Conservation (phyloP, 2,113 vertebrate genomes). For the Apteryx mantelli region DNA sequence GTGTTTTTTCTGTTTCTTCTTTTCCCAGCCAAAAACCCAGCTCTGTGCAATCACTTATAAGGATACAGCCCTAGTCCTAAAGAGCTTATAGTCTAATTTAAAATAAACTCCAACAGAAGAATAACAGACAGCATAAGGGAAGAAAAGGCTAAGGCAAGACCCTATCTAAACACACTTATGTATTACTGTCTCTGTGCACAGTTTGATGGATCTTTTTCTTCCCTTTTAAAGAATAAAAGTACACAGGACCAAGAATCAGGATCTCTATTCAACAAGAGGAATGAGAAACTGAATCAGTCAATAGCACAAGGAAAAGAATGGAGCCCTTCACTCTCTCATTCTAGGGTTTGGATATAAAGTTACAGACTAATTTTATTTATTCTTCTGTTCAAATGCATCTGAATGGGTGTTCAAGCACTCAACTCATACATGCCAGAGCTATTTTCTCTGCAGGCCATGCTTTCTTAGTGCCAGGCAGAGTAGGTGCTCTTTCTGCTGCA, state of each 20-base stretch:
- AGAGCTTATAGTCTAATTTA: background rate
- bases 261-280: background rate
- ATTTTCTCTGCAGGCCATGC: background rate
- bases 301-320: background rate
- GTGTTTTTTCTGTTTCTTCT: background rate
- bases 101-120: background rate
- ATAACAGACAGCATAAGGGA: background rate
- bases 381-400: background rate
- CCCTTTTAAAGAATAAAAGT: background rate
- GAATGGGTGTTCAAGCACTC: background rate
- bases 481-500: background rate
- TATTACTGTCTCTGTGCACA: background rate
- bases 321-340: background rate
- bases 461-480: background rate
- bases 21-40: background rate
- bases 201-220: background rate
- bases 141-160: background rate
- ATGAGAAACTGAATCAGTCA: background rate
- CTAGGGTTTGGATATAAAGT: background rate
- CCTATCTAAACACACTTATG: rapidly evolving
- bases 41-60: background rate
- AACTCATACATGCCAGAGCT: background rate
- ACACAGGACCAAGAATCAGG: background rate
- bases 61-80: background rate
- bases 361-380: background rate